Conservation (phyloP, 1,140 invertebrate species). For the Drosophila parvula region DNA sequence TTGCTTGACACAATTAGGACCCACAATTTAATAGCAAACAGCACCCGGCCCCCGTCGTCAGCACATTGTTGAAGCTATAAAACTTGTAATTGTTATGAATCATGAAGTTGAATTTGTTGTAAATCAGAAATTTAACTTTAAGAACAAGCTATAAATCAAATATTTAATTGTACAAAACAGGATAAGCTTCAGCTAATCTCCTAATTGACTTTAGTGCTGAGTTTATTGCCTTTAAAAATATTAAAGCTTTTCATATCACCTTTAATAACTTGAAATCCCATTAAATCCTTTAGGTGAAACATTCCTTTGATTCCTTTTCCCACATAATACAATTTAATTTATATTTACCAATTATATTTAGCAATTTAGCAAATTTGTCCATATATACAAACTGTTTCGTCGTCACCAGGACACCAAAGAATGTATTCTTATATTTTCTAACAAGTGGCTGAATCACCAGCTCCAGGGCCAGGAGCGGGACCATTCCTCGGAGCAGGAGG, state of each 20-base stretch:
- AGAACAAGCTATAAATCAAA: background rate
- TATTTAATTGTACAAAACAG: too few species aligned
- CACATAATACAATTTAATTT: background rate
- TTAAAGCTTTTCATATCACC: too few species aligned
- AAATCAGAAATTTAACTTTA: background rate
- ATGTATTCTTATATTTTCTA: background rate
- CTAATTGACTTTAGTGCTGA: too few species aligned
- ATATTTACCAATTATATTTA: background rate
- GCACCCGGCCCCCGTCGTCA: background rate
- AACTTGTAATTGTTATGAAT: constrained; percentile 21
- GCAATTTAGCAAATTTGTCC: constrained; percentile 19
- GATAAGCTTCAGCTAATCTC: too few species aligned
- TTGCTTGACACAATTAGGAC: constrained; percentile 42
- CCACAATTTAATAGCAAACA: constrained; percentile 24
- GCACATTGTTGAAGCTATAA: constrained; percentile 20
- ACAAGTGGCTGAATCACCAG: background rate
- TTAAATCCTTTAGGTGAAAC: background rate
- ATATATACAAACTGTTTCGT: constrained; percentile 19
- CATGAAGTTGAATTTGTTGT: constrained; percentile 20
- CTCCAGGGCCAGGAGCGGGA: background rate
- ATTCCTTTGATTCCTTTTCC: background rate
- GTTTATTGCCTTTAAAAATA: too few species aligned
- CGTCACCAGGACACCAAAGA: constrained; percentile 36
- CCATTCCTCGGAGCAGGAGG: background rate
- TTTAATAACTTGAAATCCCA: too few species aligned